A percentile compares a stretch with the other conserved stretches of the same genome.
Evolutionary conservation across 2,888 invertebrate genomes (phyloP).

Genomic region (Germaria angustata): DNA sequence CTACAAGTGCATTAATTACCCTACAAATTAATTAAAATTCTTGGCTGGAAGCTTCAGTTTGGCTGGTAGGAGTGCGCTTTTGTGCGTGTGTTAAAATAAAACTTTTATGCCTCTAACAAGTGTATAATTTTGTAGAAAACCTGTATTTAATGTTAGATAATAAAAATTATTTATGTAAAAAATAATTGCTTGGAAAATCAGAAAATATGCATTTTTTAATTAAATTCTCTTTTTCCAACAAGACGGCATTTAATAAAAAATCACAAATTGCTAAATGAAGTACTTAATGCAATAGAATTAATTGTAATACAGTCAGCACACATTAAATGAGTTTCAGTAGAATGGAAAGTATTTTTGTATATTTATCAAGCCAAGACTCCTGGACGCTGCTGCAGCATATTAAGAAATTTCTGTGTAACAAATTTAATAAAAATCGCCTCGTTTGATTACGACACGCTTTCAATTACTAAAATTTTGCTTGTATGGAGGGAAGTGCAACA

Average conservation of each 20-base stretch:
- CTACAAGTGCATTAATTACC: constrained; percentile 58
- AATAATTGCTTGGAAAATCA: constrained; percentile 34
- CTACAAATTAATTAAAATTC: constrained; percentile 55
- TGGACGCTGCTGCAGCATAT: too few relatives aligned
- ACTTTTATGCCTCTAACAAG: not conserved
- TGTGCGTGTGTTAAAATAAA: constrained; percentile 2
- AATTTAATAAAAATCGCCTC: too few relatives aligned
- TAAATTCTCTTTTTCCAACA: not conserved
- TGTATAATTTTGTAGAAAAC: constrained; percentile 27
- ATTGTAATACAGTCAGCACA: too few relatives aligned
- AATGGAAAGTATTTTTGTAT: too few relatives aligned
- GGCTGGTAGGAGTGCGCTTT: not conserved
- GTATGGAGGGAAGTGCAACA: too few relatives aligned
- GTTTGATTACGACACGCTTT: too few relatives aligned
- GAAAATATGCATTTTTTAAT: not conserved
- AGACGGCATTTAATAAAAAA: constrained; percentile 1
- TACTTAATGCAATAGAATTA: too few relatives aligned
- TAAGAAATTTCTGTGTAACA: too few relatives aligned
- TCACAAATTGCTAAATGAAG: constrained; percentile 3
- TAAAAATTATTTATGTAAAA: constrained; percentile 48
- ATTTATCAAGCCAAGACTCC: too few relatives aligned
- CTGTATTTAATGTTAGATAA: constrained; percentile 40
- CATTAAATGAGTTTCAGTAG: too few relatives aligned
- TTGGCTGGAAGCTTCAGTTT: not conserved
- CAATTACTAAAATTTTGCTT: too few relatives aligned